Evolutionary conservation across 2,113 vertebrate species (phyloP).

Genomic region (Suricata suricatta): DNA sequence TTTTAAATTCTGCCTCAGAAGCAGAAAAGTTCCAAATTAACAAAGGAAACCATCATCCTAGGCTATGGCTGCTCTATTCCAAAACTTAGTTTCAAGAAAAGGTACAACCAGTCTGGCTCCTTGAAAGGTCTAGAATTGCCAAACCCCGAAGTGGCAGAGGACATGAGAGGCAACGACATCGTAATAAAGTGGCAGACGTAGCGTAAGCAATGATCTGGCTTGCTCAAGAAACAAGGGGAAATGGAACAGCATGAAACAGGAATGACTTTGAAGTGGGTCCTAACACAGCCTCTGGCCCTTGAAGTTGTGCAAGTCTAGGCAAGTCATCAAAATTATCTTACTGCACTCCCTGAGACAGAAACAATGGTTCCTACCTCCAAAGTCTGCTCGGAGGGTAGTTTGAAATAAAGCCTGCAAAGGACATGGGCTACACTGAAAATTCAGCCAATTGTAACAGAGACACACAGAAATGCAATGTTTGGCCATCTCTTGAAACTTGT

Average conservation of each 20-base stretch:
- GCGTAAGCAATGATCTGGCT: neutral
- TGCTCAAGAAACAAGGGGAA: neutral
- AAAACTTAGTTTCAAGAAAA: neutral
- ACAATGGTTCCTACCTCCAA: neutral
- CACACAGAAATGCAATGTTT: neutral
- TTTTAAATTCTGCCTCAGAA: neutral
- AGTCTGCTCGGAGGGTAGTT: no score
- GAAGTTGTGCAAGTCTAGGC: neutral
- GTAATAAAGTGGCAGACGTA: neutral
- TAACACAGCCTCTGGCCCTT: neutral
- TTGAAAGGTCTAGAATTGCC: neutral
- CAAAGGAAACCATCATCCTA: neutral
- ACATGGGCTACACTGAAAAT: neutral
- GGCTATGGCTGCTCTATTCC: neutral
- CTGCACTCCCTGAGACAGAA: neutral
- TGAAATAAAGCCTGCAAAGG: neutral
- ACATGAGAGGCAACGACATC: neutral
- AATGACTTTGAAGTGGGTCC: neutral
- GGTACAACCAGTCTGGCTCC: neutral
- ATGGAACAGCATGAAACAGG: neutral
- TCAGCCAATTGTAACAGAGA: neutral
- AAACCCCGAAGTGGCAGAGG: neutral
- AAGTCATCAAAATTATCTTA: neutral
- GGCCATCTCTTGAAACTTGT: neutral
- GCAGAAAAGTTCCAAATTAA: neutral